These are phyloP conservation scores for Diadema setosum DNA, from an alignment of 35 echinoderm and acorn worm genomes.

Conservation along the genomic window DNA sequence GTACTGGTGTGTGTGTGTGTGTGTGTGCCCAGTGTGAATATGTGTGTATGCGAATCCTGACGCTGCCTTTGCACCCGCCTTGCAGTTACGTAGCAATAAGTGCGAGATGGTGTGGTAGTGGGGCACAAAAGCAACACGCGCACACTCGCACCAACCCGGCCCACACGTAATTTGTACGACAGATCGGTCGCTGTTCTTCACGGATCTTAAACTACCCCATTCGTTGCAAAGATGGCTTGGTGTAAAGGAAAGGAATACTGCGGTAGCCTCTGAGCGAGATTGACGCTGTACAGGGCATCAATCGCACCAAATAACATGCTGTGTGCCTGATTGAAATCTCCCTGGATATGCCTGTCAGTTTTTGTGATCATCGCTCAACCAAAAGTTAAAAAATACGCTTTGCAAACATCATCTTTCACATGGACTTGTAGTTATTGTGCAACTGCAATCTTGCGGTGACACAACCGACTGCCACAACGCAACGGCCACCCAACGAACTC, in stretches of 20 bases:
- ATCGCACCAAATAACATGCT: background rate
- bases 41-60: too few species aligned
- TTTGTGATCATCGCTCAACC: background rate
- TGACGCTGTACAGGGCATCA: background rate
- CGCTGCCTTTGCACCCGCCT: too few species aligned
- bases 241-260: background rate
- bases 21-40: too few species aligned
- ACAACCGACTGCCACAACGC: background rate
- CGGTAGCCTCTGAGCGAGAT: background rate
- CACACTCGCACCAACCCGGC: background rate
- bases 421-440: background rate
- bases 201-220: background rate
- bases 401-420: background rate
- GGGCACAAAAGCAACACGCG: background rate
- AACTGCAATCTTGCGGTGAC: background rate
- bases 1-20: too few species aligned
- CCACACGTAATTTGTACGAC: background rate
- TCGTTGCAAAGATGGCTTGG: background rate
- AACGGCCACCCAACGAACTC: background rate
- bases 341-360: background rate
- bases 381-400: background rate
- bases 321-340: background rate
- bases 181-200: background rate
- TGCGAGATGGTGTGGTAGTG: background rate
- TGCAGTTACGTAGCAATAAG: background rate